These are phyloP conservation scores for Bos indicus DNA, from an alignment of 2,113 vertebrate genomes.

Conservation along the genomic window DNA sequence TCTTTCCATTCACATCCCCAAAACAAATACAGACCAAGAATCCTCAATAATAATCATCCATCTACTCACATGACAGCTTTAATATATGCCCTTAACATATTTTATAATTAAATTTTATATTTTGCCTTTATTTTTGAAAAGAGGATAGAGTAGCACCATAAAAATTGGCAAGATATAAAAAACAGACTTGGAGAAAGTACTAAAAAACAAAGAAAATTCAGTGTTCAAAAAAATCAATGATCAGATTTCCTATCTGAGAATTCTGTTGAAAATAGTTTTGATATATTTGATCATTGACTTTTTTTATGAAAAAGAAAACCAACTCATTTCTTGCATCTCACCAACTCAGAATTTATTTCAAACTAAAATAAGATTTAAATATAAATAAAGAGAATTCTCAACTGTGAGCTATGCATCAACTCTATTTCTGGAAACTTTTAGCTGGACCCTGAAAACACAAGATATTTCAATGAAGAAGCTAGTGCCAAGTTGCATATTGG, in stretches of 20 bases:
- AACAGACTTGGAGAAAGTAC: not conserved
- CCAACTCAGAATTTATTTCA: conserved; percentile 22
- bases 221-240: not conserved
- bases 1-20: not conserved
- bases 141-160: not conserved
- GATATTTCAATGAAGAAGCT: not conserved
- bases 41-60: not conserved
- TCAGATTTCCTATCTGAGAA: not conserved
- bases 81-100: not conserved
- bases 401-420: conserved; percentile 43
- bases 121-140: not conserved
- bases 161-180: not conserved
- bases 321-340: not conserved
- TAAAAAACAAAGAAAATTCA: not conserved
- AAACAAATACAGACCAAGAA: not conserved
- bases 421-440: not conserved
- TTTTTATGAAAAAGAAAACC: not conserved
- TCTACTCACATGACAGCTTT: not conserved
- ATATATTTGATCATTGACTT: conserved; percentile 25
- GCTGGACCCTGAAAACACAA: not conserved
- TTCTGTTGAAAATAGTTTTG: conserved; percentile 29
- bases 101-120: not conserved
- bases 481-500: not conserved
- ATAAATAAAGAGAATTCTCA: conserved; percentile 65
- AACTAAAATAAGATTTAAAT: not conserved